Evolutionary conservation across 2,888 invertebrate species (phyloP).

Genomic region (Caenorhabditis wallacei): DNA sequence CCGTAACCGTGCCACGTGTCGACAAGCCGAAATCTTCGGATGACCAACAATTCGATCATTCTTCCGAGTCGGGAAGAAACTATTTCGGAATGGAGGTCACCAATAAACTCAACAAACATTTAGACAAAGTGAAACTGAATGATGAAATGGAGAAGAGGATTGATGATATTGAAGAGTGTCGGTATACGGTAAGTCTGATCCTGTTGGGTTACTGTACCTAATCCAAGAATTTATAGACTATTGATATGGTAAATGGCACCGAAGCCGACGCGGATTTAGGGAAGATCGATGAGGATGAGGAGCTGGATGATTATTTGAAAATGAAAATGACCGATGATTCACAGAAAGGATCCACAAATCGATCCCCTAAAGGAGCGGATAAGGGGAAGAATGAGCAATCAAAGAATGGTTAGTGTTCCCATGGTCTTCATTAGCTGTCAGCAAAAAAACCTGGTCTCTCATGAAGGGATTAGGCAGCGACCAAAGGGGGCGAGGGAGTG

Average conservation of each 20-base stretch:
- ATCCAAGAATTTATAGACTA: conserved; percentile 27
- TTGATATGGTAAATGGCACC: conserved; percentile 74
- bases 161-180: conserved; percentile 72
- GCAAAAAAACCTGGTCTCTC: neutral
- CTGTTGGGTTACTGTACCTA: neutral
- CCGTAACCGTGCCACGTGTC: conserved; percentile 71
- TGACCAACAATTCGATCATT: conserved; percentile 71
- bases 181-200: conserved; percentile 63
- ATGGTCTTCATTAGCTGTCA: neutral
- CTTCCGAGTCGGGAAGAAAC: conserved; percentile 72
- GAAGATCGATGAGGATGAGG: conserved; percentile 74
- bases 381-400: conserved; percentile 2
- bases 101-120: conserved; percentile 68
- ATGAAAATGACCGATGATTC: conserved; percentile 66
- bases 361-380: conserved; percentile 48
- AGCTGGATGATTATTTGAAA: conserved; percentile 66
- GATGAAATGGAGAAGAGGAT: conserved; percentile 76
- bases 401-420: conserved; percentile 37
- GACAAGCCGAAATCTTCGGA: conserved; percentile 54
- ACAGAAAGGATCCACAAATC: conserved; percentile 48
- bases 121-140: conserved; percentile 66
- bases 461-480: neutral
- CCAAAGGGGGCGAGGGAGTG: too few relatives aligned
- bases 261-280: conserved; percentile 57
- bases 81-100: conserved; percentile 65